Evolutionary conservation across 2,888 invertebrate genomes (phyloP).

Genomic region (Gibbula magus): DNA sequence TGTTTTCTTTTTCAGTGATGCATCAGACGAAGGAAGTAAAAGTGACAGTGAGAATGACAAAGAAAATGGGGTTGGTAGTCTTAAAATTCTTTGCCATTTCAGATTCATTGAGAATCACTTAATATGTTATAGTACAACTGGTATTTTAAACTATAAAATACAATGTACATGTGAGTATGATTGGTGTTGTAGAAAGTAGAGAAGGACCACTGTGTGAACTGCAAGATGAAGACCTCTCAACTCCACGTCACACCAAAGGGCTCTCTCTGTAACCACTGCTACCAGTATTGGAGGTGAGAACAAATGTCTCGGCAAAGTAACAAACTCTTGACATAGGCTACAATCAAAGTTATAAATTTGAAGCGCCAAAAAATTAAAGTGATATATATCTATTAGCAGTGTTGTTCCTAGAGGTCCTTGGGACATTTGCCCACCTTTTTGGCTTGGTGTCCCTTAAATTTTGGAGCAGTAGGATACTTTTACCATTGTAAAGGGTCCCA

Average conservation of each 20-base stretch:
- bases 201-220: constrained; percentile 79
- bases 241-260: constrained; percentile 82
- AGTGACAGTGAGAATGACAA: constrained; percentile 1
- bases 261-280: constrained; percentile 87
- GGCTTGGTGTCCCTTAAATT: no score
- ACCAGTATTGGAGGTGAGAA: constrained; percentile 84
- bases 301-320: background rate
- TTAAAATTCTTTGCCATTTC: background rate
- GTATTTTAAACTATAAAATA: no score
- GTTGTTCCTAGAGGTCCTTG: no score
- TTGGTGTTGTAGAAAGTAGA: constrained; percentile 54
- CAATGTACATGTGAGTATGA: background rate
- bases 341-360: no score
- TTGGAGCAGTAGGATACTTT: no score
- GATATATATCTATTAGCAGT: no score
- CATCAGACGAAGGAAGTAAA: constrained; percentile 3
- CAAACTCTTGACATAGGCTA: no score
- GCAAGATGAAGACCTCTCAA: constrained; percentile 86
- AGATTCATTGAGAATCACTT: background rate
- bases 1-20: background rate
- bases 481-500: no score
- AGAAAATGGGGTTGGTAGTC: background rate
- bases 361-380: no score
- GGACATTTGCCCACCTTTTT: no score
- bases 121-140: background rate